These are phyloP conservation scores for Cossypha caffra DNA, from an alignment of 2,797 vertebrate species.

Conservation along the genomic window DNA sequence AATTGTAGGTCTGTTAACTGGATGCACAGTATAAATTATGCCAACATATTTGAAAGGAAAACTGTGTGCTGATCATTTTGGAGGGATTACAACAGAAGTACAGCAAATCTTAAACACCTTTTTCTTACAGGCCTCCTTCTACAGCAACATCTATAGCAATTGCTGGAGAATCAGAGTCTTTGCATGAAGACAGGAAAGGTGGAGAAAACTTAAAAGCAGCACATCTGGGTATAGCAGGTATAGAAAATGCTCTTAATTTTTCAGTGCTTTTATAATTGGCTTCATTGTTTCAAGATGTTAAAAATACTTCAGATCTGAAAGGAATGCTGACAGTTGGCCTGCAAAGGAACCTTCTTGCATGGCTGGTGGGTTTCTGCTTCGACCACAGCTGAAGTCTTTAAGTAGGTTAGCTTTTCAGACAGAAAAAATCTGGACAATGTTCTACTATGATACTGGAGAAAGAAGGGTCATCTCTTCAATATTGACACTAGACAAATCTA, in stretches of 20 bases:
- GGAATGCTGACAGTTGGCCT: neutral
- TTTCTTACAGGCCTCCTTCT: conserved; percentile 87
- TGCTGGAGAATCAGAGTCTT: conserved; percentile 87
- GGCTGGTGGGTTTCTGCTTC: neutral
- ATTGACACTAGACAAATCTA: neutral
- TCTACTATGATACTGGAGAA: neutral
- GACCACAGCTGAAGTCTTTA: neutral
- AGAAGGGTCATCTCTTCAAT: neutral
- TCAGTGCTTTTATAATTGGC: neutral
- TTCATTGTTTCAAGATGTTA: neutral
- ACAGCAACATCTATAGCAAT: conserved; percentile 90
- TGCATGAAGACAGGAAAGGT: conserved; percentile 90
- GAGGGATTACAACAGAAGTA: neutral
- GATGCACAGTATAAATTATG: neutral
- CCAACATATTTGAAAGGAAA: neutral
- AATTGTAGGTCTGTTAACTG: neutral
- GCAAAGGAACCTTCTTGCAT: neutral
- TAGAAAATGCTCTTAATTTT: neutral
- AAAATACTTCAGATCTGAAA: neutral
- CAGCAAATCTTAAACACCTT: neutral
- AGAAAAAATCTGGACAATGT: neutral
- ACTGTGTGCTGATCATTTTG: neutral
- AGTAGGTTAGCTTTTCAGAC: neutral
- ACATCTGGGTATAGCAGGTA: conserved; percentile 84
- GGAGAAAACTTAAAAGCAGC: conserved; percentile 86